Percentiles rank a stretch among this genome's conserved stretches.
These are phyloP conservation scores for Cheilosia pagana DNA, from an alignment of 2,888 invertebrate genomes.

Conservation along the genomic window DNA sequence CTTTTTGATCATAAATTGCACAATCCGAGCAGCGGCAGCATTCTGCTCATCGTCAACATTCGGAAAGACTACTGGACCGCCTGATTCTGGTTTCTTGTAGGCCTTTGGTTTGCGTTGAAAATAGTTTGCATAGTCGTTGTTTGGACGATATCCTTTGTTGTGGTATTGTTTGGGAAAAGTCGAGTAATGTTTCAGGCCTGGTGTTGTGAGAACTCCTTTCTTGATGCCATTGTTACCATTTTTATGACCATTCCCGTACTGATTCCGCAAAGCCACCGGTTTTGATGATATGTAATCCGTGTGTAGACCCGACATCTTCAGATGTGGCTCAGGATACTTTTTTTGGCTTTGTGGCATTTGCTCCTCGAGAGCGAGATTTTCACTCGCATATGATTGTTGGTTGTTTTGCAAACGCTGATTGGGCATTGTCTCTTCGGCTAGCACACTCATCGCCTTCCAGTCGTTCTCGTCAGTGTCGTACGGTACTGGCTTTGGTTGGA, in stretches of 20 bases:
- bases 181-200: slow-evolving; percentile 84
- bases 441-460: slow-evolving; percentile 80
- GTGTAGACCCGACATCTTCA: slow-evolving; percentile 72
- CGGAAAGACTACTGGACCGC: slow-evolving; percentile 76
- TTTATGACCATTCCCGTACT: slow-evolving; percentile 15
- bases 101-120: slow-evolving; percentile 81
- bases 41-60: slow-evolving; percentile 77
- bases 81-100: slow-evolving; percentile 61
- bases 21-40: slow-evolving; percentile 80
- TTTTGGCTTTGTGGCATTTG: slow-evolving; percentile 74
- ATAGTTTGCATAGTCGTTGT: slow-evolving; percentile 79
- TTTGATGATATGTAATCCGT: slow-evolving; percentile 79
- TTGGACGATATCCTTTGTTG: slow-evolving; percentile 76
- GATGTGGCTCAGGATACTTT: slow-evolving; percentile 76
- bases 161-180: slow-evolving; percentile 76
- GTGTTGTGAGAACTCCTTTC: slow-evolving; percentile 83
- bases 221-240: slow-evolving; percentile 75
- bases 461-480: slow-evolving; percentile 79
- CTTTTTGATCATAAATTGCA: slow-evolving; percentile 81
- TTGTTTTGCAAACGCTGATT: slow-evolving; percentile 76
- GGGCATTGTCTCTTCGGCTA: slow-evolving; percentile 69
- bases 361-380: slow-evolving; percentile 76
- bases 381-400: slow-evolving; percentile 75
- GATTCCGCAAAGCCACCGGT: slow-evolving; percentile 49
- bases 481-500: slow-evolving; percentile 74